phyloP scores from a whole-genome alignment of 2,888 invertebrate genomes.

The Drosophila tanythrix region DNA sequence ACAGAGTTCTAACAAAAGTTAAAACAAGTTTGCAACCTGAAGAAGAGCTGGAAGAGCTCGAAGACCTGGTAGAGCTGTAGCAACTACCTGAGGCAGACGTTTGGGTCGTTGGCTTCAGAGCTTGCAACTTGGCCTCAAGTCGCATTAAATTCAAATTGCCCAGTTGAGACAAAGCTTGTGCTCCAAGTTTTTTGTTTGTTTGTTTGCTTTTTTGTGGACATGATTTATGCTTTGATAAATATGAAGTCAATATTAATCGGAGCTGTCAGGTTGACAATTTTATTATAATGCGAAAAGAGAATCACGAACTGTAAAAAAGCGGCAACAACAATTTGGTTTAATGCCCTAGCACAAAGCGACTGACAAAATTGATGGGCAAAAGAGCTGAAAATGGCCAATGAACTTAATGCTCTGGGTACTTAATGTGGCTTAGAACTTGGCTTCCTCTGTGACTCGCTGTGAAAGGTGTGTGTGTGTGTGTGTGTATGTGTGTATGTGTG shows the following conservation, averaged over 20 bases:
- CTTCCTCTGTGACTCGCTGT: constrained; percentile 27
- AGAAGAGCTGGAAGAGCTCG: not conserved
- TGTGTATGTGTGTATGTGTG: not conserved
- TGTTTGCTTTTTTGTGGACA: constrained; percentile 2
- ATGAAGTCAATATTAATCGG: constrained; percentile 72
- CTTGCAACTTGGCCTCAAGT: constrained; percentile 37
- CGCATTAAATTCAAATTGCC: constrained; percentile 43
- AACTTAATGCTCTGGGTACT: constrained; percentile 42
- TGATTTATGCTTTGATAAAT: constrained; percentile 71
- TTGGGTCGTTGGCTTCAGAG: constrained; percentile 54
- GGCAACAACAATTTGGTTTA: constrained; percentile 58
- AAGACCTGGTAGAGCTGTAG: constrained; percentile 8
- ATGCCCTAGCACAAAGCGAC: constrained; percentile 55
- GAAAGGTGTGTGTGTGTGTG: constrained; percentile 44
- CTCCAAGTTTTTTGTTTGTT: constrained; percentile 55
- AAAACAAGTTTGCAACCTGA: constrained; percentile 59
- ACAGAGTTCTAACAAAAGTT: constrained; percentile 53
- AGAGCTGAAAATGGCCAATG: constrained; percentile 53
- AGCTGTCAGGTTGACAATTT: constrained; percentile 79
- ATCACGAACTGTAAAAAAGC: constrained; percentile 45
- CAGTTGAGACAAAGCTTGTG: constrained; percentile 50
- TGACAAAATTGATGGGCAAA: constrained; percentile 51
- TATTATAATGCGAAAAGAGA: constrained; percentile 55
- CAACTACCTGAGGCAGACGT: constrained; percentile 14
- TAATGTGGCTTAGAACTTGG: constrained; percentile 50